Evolutionary conservation across 2,113 vertebrate species (phyloP), one percentile per base, ranked within the genome.

Genomic region (Psammodynastes pulverulentus): DNA sequence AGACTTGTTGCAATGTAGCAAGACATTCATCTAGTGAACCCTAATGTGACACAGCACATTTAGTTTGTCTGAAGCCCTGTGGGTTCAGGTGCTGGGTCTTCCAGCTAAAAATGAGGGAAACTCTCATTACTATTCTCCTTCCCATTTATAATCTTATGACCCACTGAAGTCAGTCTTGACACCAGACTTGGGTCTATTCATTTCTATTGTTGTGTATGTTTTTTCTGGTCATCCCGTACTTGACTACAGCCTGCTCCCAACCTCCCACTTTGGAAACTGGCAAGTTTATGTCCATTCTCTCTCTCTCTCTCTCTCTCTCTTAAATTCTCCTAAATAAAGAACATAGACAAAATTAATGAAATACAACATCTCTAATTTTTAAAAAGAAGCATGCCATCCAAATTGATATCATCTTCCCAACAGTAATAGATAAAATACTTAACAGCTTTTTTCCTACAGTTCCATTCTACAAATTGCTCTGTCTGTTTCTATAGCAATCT

Each of bases 401-500:
- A 86, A 94, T 87, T 94, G 94, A 93, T 95, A 95, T 95, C 93
- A 0, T 85, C 92, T 92, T 91, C n/a, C 90, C 94, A 19, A 90
- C 86, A 87, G 43, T 45, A 90, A 88, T 45, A 53, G 88, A 96
- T 92, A 96, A 56, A 96, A 95, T 95, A 96, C 34, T 29, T 87
- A 95, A 89, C 91, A 93, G 84, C 88, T 95, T 95, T 97, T 97
- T 62, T 94, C 86, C 88, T 93, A 21, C 34, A 90, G 53, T 94
- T 95, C 93, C 94, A 94, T 95, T 96, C 94, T 94, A 94, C 92
- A 91, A 97, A 97, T 92, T 94, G 43, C 92, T 89, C 91, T 93
- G 95, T 96, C 94, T 94, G 96, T 98, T 97, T 97, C 97, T 97
- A 97, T 97, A 97, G 97, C 96, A 97, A 97, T 97, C 67, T 96